Evolutionary conservation across 2,797 vertebrate genomes (phyloP), one percentile per base, ranked within the genome.

Genomic region (Tragopan temminckii): DNA sequence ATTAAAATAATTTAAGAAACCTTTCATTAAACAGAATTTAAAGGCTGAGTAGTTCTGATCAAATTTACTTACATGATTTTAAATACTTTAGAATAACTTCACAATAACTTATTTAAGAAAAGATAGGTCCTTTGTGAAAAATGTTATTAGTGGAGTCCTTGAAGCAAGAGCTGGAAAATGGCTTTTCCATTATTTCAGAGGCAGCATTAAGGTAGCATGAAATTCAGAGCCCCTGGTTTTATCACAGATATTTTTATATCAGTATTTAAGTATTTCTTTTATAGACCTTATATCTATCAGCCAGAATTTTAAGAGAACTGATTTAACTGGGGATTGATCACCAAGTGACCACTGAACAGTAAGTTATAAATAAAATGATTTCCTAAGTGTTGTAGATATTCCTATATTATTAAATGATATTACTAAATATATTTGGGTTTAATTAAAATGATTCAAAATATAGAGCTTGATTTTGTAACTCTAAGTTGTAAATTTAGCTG

Each of bases 111-210:
- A 50, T 85, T 95, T 95, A 8, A 43, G 38, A 94, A 95, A 94
- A 94, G 40, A 93, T 88, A 3, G 59, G 90, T 95, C 96, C 93
- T 97, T 86, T 96, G 96, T 97, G 95, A 85, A 92, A 97, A 94
- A 92, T 68, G 55, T 91, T 96, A 95, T 97, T 97, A 96, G 84
- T 71, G 36, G 21, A 96, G 72, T 88, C 90, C 96, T 98, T 97
- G 97, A 97, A 97, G 96, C 96, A 97, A 97, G 81, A 83, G 85
- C 62, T 96, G 42, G 96, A 96, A 98, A 98, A 97, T 95, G 91
- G 66, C 48, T 97, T 97, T 97, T 97, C 95, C 95, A 78, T 97
- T 97, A 97, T 92, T 97, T 97, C 64, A 85, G 94, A 97, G 80
- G 71, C 80, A 96, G 40, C 85, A 90, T 97, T 97, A 97, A 97